Base-by-base conservation (phyloP, 2,113 vertebrate species). In the Myocastor coypus region DNA sequence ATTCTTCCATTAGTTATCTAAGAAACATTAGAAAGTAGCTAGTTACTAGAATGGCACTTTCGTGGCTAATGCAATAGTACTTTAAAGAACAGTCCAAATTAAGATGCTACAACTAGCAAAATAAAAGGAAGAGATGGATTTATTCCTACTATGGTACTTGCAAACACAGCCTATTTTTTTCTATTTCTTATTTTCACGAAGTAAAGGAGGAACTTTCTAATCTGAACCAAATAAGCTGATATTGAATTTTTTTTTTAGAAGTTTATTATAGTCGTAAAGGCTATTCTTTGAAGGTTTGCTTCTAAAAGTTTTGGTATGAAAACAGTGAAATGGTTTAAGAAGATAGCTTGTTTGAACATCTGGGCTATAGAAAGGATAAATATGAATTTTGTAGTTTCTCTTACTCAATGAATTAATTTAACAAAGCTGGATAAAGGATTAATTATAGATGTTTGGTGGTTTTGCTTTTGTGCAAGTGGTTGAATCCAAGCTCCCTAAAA, bases 231-330 rank as follows among this genome's bases (percentile, higher is more conserved):
- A 66, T 83, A 66, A 89, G 13, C 34, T 57, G 40, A 59, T 11
- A 37, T 17, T 69, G 42, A 89, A n/a, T n/a, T n/a, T n/a, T 71
- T 37, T 73, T 80, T 37, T 28, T 7, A 34, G 55, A 81, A 13
- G 24, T 87, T 87, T 80, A 90, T 61, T 37, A n/a, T 34, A 55
- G 73, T 28, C 75, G 34, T 83, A 83, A 92, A 66, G n/a, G 28
- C 24, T 81, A 5, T 59, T 14, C 37, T 88, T 52, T 84, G 68
- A 83, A 93, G 57, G 63, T 24, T 81, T 75, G 37, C 68, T 16
- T 93, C 75, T n/a, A 82, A 71, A 85, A 20, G 46, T 82, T 91
- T 84, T 81, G 24, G 40, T 40, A 84, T 94, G 71, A 85, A 93
- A 95, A 73, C 52, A 92, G 12, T 77, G 57, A 57, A 66, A 55